A percentile compares a stretch with the other conserved stretches of the same genome.
These are phyloP conservation scores for Serinus canaria DNA, from an alignment of 2,113 vertebrate genomes.

Conservation along the genomic window DNA sequence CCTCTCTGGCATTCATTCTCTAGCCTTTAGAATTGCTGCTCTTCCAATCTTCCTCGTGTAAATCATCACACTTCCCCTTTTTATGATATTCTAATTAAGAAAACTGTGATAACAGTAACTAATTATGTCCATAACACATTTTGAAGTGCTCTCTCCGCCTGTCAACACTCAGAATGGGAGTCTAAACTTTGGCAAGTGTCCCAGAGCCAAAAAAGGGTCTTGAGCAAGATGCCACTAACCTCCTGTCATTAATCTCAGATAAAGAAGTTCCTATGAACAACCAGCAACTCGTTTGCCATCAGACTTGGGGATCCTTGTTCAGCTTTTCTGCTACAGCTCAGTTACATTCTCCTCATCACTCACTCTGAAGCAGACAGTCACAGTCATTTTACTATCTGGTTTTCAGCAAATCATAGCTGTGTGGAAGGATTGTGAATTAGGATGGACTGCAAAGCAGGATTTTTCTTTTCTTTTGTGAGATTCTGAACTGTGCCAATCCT, in stretches of 20 bases:
- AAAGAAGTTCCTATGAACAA: slow-evolving; percentile 32
- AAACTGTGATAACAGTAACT: slow-evolving; percentile 55
- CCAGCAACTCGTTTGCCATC: not conserved
- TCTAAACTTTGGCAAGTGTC: slow-evolving; percentile 38
- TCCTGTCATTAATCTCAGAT: slow-evolving; percentile 26
- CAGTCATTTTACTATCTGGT: not conserved
- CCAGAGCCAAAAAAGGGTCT: slow-evolving; percentile 27
- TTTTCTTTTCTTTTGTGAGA: not conserved
- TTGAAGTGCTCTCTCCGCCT: slow-evolving; percentile 37
- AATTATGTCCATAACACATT: slow-evolving; percentile 64
- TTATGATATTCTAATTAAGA: slow-evolving; percentile 71
- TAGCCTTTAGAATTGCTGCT: slow-evolving; percentile 61
- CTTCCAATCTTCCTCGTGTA: slow-evolving; percentile 55
- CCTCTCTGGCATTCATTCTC: slow-evolving; percentile 23
- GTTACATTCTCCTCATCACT: not conserved
- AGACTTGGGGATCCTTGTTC: not conserved
- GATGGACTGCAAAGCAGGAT: not conserved
- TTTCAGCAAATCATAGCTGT: not conserved
- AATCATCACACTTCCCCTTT: slow-evolving; percentile 53
- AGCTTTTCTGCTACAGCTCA: not conserved
- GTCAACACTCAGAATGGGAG: slow-evolving; percentile 39
- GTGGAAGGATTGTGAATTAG: not conserved
- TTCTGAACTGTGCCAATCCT: not conserved
- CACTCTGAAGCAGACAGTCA: not conserved
- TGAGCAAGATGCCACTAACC: slow-evolving; percentile 22